phyloP scores from a whole-genome alignment of 2,113 vertebrate species.

The Psophia crepitans region DNA sequence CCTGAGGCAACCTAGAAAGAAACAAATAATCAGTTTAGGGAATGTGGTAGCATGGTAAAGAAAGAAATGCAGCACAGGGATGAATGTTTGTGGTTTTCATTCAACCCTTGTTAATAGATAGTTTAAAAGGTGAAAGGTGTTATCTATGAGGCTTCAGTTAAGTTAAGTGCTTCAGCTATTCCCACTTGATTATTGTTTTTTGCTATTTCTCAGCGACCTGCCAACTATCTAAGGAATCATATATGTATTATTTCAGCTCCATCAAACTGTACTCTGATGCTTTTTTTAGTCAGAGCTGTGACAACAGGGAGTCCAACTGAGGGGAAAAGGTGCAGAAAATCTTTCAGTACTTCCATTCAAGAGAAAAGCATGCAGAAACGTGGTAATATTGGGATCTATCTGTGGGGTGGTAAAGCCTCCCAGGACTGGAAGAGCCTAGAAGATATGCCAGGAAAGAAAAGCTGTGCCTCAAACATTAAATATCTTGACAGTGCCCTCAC shows the following conservation, averaged over 20 bases:
- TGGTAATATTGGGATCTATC: background rate
- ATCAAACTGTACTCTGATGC: background rate
- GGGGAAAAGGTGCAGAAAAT: background rate
- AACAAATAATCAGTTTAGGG: conserved; percentile 20
- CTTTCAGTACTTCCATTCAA: background rate
- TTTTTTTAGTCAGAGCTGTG: background rate
- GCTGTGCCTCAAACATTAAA: background rate
- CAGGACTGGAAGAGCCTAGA: background rate
- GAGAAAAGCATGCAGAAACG: background rate
- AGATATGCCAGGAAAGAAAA: background rate
- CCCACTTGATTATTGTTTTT: background rate
- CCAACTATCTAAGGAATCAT: background rate
- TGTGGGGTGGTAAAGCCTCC: background rate
- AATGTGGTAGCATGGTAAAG: background rate
- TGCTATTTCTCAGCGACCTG: background rate
- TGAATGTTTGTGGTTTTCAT: background rate
- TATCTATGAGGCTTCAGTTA: background rate
- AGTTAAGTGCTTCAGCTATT: background rate
- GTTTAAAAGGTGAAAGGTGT: background rate
- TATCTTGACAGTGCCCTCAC: background rate
- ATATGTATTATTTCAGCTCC: background rate
- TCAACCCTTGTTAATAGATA: background rate
- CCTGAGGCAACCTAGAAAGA: conserved; percentile 15
- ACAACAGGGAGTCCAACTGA: background rate
- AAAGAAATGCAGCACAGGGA: background rate